Base-by-base conservation (phyloP, 2,888 invertebrate genomes). In the Coenonympha arcania region DNA sequence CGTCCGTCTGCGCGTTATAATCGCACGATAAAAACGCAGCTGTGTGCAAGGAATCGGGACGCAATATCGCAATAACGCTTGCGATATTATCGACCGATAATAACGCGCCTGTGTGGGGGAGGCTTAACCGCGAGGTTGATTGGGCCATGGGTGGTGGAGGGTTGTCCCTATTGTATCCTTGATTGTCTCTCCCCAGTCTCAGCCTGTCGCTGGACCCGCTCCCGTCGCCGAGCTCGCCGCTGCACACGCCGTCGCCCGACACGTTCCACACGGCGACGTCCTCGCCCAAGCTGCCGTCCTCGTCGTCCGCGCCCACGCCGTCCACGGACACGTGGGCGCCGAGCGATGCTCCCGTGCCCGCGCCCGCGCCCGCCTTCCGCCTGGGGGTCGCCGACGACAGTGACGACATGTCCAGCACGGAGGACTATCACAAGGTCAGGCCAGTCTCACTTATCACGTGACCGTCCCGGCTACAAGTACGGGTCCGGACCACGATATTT, bases 181-280 rank as follows among this genome's bases (percentile, higher is more conserved):
- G 6, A 26, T 16, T 11, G 3, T 36, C 15, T 44, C 9, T 20
- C 22, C 11, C 4, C 54, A 61, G 71, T 22, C 69, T 61, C 5
- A 93, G 92, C 55, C 79, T 94, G 46, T 92, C 91, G 51, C 78
- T 94, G 39, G 91, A 92, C 67, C 77, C 93, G 52, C 90, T 89
- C 61, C 87, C 88, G 13, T 79, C 87, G 0, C 71, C 87, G 9
- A 87, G 79, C 46, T 74, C 85, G 4, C 71, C 71, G 1, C 60
- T 81, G 1, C 74, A 90, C 47, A 71, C 90, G n/a, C 90, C 89
- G 47, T 71, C 90, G n/a, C 90, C 89, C 54, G 92, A 91, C 63
- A 91, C 92, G 0, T 94, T 92, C 79, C 93, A 93, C 77, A 93
- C 93, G 15, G 93, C 93, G 0, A 87, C 90, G 4, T 63, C 58